Evolutionary conservation across 30 jellyfish, hydroid and myxozoan species (phyloP).

Genomic region (Chironex yamaguchii): DNA sequence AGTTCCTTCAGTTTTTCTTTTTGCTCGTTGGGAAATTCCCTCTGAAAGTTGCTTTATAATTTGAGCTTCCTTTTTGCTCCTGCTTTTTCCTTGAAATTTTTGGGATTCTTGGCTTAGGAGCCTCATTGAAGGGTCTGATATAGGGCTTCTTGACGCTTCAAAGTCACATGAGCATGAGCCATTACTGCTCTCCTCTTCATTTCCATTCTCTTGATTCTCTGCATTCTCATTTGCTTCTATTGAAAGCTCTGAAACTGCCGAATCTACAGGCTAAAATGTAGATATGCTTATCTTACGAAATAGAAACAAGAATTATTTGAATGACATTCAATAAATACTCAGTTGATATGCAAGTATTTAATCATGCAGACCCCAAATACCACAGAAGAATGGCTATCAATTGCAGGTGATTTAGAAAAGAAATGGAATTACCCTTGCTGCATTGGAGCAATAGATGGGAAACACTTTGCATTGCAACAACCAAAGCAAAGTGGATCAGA

Average conservation of each 20-base stretch:
- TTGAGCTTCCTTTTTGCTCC: slow-evolving; percentile 9
- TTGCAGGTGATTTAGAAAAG: slow-evolving; percentile 28
- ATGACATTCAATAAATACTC: no score
- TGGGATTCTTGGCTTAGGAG: slow-evolving; percentile 1
- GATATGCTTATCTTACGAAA: not conserved
- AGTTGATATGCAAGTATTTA: not conserved
- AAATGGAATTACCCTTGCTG: slow-evolving; percentile 67
- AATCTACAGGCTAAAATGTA: not conserved
- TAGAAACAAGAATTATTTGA: no score
- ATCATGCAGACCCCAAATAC: slow-evolving; percentile 32
- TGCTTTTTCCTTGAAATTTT: slow-evolving; percentile 25
- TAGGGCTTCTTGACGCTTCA: no score
- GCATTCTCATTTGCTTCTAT: not conserved
- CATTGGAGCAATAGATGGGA: slow-evolving; percentile 71
- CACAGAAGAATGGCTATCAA: slow-evolving; percentile 38
- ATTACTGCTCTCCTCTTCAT: not conserved
- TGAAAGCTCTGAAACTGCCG: not conserved
- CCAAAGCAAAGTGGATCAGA: slow-evolving; percentile 69
- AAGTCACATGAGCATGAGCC: no score
- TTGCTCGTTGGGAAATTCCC: not conserved
- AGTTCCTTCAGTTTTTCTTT: not conserved
- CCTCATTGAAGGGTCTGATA: not conserved
- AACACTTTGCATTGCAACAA: slow-evolving; percentile 56
- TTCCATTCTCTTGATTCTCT: not conserved
- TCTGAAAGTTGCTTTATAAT: slow-evolving; percentile 10